phyloP scores from a whole-genome alignment of 2,113 vertebrate species.

The Pseudorectes ferrugineus region DNA sequence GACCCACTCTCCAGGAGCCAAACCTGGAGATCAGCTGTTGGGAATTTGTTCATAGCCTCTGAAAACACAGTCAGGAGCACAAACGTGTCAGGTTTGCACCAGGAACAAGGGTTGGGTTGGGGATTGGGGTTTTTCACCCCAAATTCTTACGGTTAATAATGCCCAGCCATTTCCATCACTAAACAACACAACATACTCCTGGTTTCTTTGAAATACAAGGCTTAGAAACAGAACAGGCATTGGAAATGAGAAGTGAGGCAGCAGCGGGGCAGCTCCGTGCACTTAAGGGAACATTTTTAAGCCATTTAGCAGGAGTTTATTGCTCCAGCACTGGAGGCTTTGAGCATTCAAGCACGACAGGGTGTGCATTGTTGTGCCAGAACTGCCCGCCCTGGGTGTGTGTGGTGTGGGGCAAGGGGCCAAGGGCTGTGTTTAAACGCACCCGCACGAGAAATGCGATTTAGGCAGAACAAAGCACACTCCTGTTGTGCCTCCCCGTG shows the following conservation, averaged over 20 bases:
- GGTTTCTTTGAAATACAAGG: not conserved
- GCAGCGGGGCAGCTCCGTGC: not conserved
- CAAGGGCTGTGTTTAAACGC: not conserved
- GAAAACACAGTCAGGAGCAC: not conserved
- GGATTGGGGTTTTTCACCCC: not conserved
- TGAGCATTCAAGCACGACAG: conserved; percentile 25
- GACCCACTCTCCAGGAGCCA: not conserved
- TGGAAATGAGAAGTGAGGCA: not conserved
- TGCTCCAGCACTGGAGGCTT: not conserved
- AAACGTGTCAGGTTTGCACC: not conserved
- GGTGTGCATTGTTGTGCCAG: conserved; percentile 33
- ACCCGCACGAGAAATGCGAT: conserved; percentile 24
- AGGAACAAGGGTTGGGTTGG: not conserved
- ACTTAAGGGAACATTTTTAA: conserved; percentile 1
- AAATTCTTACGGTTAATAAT: not conserved
- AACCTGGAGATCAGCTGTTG: not conserved
- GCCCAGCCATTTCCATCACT: not conserved
- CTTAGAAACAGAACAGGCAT: not conserved
- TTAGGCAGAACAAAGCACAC: conserved; percentile 49
- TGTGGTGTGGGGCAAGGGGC: conserved; percentile 18
- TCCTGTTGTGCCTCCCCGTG: conserved; percentile 41
- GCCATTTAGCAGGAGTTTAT: conserved; percentile 9
- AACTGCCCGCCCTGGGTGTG: not conserved
- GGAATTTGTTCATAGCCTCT: not conserved
- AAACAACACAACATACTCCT: not conserved